These are phyloP conservation scores for Pherbina coryleti DNA, from an alignment of 2,888 invertebrate species.

Conservation along the genomic window DNA sequence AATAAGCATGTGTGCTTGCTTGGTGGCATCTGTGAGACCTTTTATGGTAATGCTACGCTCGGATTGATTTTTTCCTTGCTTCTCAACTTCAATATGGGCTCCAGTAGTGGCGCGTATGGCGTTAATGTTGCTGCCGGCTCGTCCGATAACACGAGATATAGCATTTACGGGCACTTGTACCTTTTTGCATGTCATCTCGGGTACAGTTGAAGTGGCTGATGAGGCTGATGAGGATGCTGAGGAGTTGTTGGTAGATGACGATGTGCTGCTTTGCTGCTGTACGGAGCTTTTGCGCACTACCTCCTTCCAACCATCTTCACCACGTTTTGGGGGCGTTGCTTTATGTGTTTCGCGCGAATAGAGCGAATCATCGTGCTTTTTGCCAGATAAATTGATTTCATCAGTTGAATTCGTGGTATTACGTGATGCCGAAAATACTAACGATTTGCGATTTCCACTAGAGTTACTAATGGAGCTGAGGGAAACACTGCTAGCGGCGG, in stretches of 20 bases:
- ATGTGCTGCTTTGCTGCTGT: constrained; percentile 58
- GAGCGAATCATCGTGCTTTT: constrained; percentile 74
- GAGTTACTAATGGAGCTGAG: constrained; percentile 37
- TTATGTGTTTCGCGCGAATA: constrained; percentile 3
- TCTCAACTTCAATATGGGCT: constrained; percentile 98
- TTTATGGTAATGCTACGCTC: constrained; percentile 96
- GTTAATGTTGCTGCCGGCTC: constrained; percentile 98
- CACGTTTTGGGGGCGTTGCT: constrained; percentile 71
- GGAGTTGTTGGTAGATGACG: constrained; percentile 30
- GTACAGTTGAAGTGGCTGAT: constrained; percentile 55
- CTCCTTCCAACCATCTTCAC: constrained; percentile 98
- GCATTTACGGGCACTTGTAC: constrained; percentile 94
- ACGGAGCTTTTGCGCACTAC: constrained; percentile 88
- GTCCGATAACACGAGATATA: constrained; percentile 96
- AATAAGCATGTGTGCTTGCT: constrained; percentile 92
- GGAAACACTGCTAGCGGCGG: constrained; percentile 20
- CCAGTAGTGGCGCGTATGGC: constrained; percentile 96
- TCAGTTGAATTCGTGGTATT: constrained; percentile 49
- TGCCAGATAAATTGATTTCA: constrained; percentile 51
- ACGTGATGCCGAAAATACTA: constrained; percentile 49
- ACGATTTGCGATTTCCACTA: constrained; percentile 49
- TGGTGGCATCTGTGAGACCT: constrained; percentile 91
- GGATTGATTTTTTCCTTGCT: constrained; percentile 93
- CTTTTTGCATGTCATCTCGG: constrained; percentile 81
- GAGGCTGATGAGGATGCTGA: constrained; percentile 45